Percentiles rank a stretch among this genome's conserved stretches.
Conservation (phyloP, 2,888 invertebrate genomes). For the Ophion ellenae region DNA sequence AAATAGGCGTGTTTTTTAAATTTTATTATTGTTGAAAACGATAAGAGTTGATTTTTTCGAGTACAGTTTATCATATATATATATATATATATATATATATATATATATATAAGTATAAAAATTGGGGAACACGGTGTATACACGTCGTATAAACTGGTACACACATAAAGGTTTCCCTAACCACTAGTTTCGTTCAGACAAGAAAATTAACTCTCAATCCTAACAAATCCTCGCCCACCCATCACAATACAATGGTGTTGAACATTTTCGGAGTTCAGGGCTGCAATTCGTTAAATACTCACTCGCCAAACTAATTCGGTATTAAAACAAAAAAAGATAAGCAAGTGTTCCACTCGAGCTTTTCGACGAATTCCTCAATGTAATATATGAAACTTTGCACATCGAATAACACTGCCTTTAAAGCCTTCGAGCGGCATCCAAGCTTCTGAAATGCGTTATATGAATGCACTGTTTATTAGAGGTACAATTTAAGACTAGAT, state of each 20-base stretch:
- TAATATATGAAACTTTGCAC: neutral
- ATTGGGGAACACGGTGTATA: conserved; percentile 79
- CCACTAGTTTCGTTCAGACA: conserved; percentile 11
- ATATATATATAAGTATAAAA: conserved; percentile 74
- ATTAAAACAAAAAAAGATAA: neutral
- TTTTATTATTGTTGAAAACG: too few relatives aligned
- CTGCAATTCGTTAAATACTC: conserved; percentile 4
- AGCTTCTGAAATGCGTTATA: neutral
- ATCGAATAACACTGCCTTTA: neutral
- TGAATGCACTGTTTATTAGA: neutral
- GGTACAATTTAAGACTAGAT: neutral
- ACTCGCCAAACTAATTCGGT: neutral
- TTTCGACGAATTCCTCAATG: neutral
- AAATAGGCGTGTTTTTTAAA: too few relatives aligned
- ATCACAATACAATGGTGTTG: conserved; percentile 40
- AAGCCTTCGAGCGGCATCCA: neutral
- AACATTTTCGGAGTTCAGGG: conserved; percentile 60
- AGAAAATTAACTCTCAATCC: conserved; percentile 23
- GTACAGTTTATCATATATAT: neutral
- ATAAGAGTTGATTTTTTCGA: too few relatives aligned
- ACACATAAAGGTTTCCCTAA: conserved; percentile 17
- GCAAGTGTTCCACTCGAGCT: neutral
- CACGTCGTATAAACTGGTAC: conserved; percentile 41
- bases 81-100: too few relatives aligned
- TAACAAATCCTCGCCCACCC: conserved; percentile 19